These are phyloP conservation scores for Hartigia nigra DNA, from an alignment of 2,888 invertebrate genomes.

Conservation along the genomic window DNA sequence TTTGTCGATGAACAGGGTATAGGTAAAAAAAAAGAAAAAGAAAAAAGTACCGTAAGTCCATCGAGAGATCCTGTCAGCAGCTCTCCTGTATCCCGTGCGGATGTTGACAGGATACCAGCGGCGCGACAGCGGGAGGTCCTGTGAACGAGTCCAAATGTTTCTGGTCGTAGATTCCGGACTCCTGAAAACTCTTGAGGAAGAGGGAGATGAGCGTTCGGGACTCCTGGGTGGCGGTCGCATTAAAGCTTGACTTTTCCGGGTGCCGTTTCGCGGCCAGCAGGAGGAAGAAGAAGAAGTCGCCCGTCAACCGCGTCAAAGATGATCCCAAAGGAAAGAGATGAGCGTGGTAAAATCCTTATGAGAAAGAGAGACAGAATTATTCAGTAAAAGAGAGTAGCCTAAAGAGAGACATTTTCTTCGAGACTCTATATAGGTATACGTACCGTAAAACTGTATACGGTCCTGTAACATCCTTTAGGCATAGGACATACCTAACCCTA, in stretches of 20 bases:
- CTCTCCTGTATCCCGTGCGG: constrained; percentile 30
- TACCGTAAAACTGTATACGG: neutral
- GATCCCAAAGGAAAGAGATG: neutral
- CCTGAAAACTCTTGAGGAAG: neutral
- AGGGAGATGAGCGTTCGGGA: neutral
- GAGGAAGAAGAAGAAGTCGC: neutral
- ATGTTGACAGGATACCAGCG: constrained; percentile 40
- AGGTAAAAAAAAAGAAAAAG: neutral
- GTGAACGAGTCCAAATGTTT: constrained; percentile 21
- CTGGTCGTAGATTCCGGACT: constrained; percentile 4
- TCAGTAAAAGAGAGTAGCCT: neutral
- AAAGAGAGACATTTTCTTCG: neutral
- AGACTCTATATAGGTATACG: neutral
- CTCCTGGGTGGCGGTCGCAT: constrained; percentile 22
- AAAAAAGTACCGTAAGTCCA: neutral
- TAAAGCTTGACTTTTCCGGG: constrained; percentile 34
- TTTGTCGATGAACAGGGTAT: neutral
- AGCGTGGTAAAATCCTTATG: neutral
- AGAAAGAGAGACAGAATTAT: neutral
- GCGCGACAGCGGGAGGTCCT: constrained; percentile 32
- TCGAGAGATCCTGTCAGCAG: neutral
- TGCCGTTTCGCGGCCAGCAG: neutral
- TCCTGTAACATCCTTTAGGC: neutral
- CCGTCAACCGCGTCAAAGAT: neutral
- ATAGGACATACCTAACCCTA: neutral